phyloP scores from a whole-genome alignment of 2,113 vertebrate genomes.

The Chamaetylas fuelleborni region DNA sequence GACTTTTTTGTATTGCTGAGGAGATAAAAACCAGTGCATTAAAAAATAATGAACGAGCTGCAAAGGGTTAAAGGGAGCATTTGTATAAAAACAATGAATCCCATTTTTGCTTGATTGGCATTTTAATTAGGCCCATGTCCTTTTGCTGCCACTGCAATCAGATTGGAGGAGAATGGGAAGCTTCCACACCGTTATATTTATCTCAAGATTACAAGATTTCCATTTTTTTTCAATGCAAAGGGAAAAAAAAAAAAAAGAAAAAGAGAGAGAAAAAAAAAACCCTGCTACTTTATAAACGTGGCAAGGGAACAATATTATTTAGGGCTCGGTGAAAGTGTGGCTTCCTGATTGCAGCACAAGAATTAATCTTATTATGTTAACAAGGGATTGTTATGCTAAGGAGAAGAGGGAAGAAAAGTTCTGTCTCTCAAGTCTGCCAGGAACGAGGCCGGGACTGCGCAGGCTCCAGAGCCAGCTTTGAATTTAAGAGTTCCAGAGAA shows the following conservation, averaged over 20 bases:
- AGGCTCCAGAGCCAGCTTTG: constrained; percentile 20
- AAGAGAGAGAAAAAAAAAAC: fast-evolving
- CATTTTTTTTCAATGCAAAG: neutral
- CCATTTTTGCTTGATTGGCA: constrained; percentile 70
- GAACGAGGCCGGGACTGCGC: neutral
- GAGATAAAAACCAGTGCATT: neutral
- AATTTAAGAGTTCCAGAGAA: neutral
- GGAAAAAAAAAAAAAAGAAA: fast-evolving
- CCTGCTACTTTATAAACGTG: neutral
- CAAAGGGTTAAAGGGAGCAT: constrained; percentile 29
- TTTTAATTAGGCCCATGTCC: constrained; percentile 73
- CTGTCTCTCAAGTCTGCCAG: constrained; percentile 21
- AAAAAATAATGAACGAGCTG: fast-evolving
- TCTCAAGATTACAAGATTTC: constrained; percentile 57
- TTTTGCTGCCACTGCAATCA: constrained; percentile 65
- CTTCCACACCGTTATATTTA: constrained; percentile 57
- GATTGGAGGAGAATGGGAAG: constrained; percentile 62
- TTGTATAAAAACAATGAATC: constrained; percentile 52
- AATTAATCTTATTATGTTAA: constrained; percentile 66
- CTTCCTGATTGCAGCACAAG: neutral
- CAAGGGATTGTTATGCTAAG: constrained; percentile 56
- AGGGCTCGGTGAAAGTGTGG: neutral
- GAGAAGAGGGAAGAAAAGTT: constrained; percentile 39
- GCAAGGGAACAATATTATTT: neutral
- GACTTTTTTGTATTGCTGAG: neutral